phyloP scores from a whole-genome alignment of 2,888 invertebrate species.

The Drosophila parthenogenetica region DNA sequence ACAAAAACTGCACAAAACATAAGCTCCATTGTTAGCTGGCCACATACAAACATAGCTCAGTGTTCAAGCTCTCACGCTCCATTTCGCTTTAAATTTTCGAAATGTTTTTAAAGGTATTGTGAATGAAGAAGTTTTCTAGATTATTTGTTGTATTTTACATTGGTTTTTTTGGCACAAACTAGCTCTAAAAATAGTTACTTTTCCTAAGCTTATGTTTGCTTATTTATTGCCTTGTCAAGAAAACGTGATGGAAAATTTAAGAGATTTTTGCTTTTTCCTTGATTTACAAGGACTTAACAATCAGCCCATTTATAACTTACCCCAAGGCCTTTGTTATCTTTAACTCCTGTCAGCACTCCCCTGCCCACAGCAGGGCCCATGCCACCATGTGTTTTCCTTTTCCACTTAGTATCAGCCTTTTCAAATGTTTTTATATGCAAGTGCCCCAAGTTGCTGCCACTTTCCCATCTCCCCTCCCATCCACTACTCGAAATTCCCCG shows the following conservation, averaged over 20 bases:
- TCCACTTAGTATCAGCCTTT: conserved; percentile 36
- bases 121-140: no score
- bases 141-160: no score
- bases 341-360: neutral
- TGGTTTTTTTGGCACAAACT: no score
- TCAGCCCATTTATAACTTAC: conserved; percentile 11
- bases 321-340: conserved; percentile 36
- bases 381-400: conserved; percentile 23
- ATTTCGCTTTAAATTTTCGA: no score
- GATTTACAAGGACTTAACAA: conserved; percentile 9
- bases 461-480: neutral
- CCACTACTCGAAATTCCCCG: neutral
- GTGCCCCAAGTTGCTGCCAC: conserved; percentile 20
- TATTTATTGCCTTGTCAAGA: no score
- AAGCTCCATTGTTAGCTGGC: neutral
- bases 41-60: no score
- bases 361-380: no score
- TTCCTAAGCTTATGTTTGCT: neutral
- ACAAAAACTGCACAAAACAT: conserved; percentile 1
- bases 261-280: neutral
- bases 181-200: no score
- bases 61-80: neutral
- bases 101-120: no score
- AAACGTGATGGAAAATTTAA: neutral
- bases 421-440: conserved; percentile 51